phyloP scores from a whole-genome alignment of 2,888 invertebrate genomes.

The Notodonta ziczac region DNA sequence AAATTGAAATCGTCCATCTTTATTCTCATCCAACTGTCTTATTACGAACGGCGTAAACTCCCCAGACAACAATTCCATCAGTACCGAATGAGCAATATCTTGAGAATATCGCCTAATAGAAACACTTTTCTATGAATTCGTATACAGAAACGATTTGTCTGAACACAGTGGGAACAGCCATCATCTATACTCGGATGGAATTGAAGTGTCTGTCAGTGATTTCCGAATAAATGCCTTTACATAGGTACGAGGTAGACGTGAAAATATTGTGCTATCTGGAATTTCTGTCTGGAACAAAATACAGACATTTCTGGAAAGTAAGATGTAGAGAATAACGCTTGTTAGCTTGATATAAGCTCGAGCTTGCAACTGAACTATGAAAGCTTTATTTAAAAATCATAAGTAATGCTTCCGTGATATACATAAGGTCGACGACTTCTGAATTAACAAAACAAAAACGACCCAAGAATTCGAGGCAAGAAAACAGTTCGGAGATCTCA shows the following conservation, averaged over 20 bases:
- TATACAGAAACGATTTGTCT: conserved; percentile 3
- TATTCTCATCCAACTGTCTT: conserved; percentile 2
- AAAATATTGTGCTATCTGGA: neutral
- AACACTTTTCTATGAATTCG: conserved; percentile 3
- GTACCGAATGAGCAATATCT: conserved; percentile 5
- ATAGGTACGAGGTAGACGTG: neutral
- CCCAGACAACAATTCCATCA: conserved; percentile 1
- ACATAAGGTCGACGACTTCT: too few species aligned
- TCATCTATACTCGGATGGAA: conserved; percentile 3
- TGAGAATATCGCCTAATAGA: neutral
- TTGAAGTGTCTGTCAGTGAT: conserved; percentile 2
- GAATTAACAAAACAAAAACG: too few species aligned
- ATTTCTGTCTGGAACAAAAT: neutral
- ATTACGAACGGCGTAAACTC: neutral
- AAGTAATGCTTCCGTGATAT: too few species aligned
- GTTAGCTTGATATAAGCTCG: too few species aligned
- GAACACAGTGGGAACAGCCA: neutral
- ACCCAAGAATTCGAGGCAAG: too few species aligned
- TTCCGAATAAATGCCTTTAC: neutral
- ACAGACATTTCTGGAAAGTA: neutral
- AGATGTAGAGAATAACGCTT: too few species aligned
- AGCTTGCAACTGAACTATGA: too few species aligned
- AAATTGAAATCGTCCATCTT: conserved; percentile 4
- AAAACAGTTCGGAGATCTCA: too few species aligned
- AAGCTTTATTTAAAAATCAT: too few species aligned